Base-by-base conservation (phyloP, 2,888 invertebrate species). In the Drosophila formosana region DNA sequence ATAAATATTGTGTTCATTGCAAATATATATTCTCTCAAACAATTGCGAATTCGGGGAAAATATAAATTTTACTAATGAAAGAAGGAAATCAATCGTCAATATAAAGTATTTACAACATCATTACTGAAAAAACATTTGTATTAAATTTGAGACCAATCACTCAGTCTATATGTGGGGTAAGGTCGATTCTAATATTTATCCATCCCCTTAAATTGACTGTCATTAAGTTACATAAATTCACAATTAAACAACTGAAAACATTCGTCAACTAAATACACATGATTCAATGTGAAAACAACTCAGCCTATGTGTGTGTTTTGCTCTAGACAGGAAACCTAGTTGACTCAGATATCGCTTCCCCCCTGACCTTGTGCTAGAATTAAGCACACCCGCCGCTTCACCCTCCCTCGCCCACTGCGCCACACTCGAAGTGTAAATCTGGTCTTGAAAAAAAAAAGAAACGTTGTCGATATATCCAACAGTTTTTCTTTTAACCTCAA, bases 401-500 rank as follows among this genome's bases (percentile, higher is more conserved):
- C 4, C 18, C 9, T 18, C 3, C 18, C 13, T 23, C 30, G 9
- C 7, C 2, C n/a, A 4, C n/a, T 11, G 25, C 25, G 6, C 5
- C 7, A 7, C 3, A 23, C 6, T 34, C 30, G 37, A n/a, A n/a
- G n/a, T 4, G 37, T 26, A 28, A 60, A 41, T 49, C 11, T 37
- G 46, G 30, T 49, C 58, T 67, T 61, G 50, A 37, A 56, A 43
- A 18, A 18, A 18, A 18, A 18, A 18, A 18, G 18, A 18, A 56
- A 28, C 13, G 32, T 25, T n/a, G 9, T 25, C 11, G 53, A 37
- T 52, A 11, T 23, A 13, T 43, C 9, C n/a, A 32, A 25, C 7
- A 28, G 25, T 18, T 37, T 43, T 8, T 52, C 28, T 72, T 39
- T 45, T 50, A 76, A 75, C 73, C 76, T 76, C 73, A 73, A 69